phyloP scores from a whole-genome alignment of 2,113 vertebrate species.

The Eolophus roseicapilla region DNA sequence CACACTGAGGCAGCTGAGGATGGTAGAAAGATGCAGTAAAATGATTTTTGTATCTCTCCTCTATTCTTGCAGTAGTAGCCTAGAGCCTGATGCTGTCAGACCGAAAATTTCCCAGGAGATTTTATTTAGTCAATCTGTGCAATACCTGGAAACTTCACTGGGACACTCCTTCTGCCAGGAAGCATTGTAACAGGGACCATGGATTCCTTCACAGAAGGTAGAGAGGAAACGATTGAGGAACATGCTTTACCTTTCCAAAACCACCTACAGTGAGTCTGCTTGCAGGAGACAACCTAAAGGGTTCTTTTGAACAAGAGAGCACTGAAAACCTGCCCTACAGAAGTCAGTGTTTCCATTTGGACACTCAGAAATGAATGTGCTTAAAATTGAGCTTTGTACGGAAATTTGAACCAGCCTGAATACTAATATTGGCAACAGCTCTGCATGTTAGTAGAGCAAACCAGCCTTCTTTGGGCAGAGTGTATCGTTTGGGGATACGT shows the following conservation, averaged over 20 bases:
- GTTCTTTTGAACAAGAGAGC: not conserved
- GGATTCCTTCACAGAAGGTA: not conserved
- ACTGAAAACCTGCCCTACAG: not conserved
- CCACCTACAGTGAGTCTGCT: not conserved
- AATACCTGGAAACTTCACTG: not conserved
- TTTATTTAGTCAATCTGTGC: not conserved
- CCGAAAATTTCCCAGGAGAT: not conserved
- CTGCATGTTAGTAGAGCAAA: not conserved
- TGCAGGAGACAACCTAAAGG: not conserved
- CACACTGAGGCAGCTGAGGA: not conserved
- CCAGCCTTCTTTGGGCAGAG: not conserved
- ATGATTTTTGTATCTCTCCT: not conserved
- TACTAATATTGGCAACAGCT: not conserved
- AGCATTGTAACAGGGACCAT: not conserved
- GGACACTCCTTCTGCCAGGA: not conserved
- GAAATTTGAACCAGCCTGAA: not conserved
- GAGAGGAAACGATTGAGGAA: not conserved
- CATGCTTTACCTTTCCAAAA: not conserved
- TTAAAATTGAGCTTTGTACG: not conserved
- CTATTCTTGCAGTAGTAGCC: not conserved
- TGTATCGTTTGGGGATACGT: not conserved
- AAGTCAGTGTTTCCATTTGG: slow-evolving; percentile 35
- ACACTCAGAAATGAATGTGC: not conserved
- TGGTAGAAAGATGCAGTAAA: not conserved
- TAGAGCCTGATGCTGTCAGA: not conserved